Evolutionary conservation across 1,140 invertebrate genomes (phyloP).

Genomic region (Drosophila serrata): DNA sequence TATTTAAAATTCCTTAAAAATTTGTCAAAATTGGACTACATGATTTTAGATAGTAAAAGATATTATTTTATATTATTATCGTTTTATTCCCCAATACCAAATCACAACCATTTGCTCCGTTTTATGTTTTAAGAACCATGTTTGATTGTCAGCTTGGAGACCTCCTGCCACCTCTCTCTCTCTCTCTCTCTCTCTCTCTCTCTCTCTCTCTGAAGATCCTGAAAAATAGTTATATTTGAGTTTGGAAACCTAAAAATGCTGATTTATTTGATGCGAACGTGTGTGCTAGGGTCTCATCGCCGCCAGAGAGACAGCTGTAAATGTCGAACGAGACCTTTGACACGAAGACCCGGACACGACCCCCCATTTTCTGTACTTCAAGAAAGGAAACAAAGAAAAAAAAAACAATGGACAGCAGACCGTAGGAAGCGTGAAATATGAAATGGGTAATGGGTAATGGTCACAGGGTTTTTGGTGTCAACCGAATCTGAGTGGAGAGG

Average conservation of each 20-base stretch:
- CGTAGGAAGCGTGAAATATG: conserved; percentile 57
- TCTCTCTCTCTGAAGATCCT: neutral
- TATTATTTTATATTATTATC: too few species aligned
- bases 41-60: too few species aligned
- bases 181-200: neutral
- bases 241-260: conserved; percentile 23
- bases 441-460: conserved; percentile 41
- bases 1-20: too few species aligned
- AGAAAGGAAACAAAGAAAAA: neutral
- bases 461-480: conserved; percentile 1
- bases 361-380: neutral
- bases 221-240: conserved; percentile 20
- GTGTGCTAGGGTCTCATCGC: conserved; percentile 7
- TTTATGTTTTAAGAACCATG: conserved; percentile 11
- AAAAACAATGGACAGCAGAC: conserved; percentile 14
- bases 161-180: neutral
- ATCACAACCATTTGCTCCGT: neutral
- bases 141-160: neutral
- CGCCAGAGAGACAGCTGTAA: conserved; percentile 15
- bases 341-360: conserved; percentile 9
- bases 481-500: conserved; percentile 8
- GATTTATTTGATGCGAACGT: conserved; percentile 21
- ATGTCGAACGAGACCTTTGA: conserved; percentile 16
- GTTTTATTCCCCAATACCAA: neutral
- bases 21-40: too few species aligned